These are phyloP conservation scores for Lepidothrix coronata DNA, from an alignment of 2,113 vertebrate species.

Conservation along the genomic window DNA sequence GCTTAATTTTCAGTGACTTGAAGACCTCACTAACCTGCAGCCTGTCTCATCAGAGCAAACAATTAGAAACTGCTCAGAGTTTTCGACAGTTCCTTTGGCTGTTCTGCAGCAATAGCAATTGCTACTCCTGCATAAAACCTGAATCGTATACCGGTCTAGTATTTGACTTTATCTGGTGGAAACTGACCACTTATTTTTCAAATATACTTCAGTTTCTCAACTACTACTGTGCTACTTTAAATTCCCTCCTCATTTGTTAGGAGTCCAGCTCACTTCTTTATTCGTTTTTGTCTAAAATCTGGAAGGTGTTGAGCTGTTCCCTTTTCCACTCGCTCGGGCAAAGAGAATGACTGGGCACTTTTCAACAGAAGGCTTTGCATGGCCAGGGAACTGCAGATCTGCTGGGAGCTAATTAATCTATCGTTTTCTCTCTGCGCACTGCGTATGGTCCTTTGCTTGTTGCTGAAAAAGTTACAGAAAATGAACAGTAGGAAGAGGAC, in stretches of 20 bases:
- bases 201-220: background rate
- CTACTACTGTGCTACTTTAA: background rate
- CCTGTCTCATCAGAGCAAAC: background rate
- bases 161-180: background rate
- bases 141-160: background rate
- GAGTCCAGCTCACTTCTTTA: background rate
- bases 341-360: conserved; percentile 16
- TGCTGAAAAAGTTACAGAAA: conserved; percentile 1
- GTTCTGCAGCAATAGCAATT: background rate
- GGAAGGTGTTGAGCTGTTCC: background rate
- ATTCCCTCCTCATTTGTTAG: background rate
- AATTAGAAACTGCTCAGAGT: background rate
- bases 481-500: background rate
- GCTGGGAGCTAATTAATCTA: conserved; percentile 43
- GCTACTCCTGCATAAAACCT: background rate
- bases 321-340: background rate
- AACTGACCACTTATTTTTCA: background rate
- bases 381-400: background rate
- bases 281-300: conserved; percentile 1
- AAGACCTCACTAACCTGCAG: background rate
- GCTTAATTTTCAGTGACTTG: background rate
- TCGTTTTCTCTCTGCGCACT: background rate
- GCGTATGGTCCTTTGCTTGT: background rate
- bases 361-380: conserved; percentile 1
- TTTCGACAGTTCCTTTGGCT: background rate